These are phyloP conservation scores for Gnathonemus echidnorhynchus DNA, from an alignment of 2,113 vertebrate species.

Conservation along the genomic window DNA sequence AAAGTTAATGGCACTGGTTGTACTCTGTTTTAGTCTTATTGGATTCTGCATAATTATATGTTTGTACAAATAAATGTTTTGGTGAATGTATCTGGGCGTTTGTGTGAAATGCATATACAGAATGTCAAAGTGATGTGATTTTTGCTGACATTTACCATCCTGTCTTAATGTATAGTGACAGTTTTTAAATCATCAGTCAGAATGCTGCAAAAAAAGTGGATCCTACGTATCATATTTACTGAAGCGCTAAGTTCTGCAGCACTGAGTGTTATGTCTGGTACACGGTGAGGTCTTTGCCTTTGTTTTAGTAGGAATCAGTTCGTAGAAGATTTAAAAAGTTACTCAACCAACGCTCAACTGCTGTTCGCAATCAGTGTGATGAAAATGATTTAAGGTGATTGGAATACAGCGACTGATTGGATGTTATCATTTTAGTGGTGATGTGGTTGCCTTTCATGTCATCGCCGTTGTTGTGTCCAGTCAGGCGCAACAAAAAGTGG, in stretches of 20 bases:
- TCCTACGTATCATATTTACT: background rate
- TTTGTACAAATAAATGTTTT: slow-evolving; percentile 1
- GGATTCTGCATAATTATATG: background rate
- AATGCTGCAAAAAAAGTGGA: background rate
- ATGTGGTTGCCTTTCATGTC: background rate
- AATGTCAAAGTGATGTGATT: background rate
- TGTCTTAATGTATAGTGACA: background rate
- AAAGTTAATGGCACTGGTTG: background rate
- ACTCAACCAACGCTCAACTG: background rate
- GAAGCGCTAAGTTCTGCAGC: background rate
- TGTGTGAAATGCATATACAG: background rate
- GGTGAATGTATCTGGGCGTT: background rate
- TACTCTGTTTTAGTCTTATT: background rate
- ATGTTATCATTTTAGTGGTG: background rate
- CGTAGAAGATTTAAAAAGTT: background rate
- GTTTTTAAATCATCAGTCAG: background rate
- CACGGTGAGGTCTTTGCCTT: background rate
- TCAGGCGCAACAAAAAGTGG: background rate
- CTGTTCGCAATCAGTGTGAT: background rate
- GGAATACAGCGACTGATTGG: background rate
- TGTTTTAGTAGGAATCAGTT: background rate
- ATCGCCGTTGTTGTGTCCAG: background rate
- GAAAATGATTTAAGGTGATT: background rate
- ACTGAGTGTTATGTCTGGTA: background rate
- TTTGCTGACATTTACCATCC: background rate